Evolutionary conservation across 2,888 invertebrate genomes (phyloP).

Genomic region (Rosalia funebris): DNA sequence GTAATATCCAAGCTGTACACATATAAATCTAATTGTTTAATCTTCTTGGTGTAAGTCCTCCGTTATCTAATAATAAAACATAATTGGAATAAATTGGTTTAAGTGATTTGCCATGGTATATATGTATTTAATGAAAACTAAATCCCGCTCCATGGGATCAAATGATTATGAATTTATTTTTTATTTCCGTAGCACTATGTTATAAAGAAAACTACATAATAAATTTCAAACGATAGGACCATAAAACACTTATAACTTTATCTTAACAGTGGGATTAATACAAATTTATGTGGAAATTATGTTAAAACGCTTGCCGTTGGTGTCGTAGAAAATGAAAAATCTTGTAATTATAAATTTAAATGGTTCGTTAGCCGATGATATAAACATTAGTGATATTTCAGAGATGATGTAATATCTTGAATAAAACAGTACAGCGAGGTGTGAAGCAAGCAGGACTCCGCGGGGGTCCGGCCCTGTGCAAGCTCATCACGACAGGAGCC

Average conservation of each 20-base stretch:
- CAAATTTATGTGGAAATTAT: slow-evolving; percentile 26
- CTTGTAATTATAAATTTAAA: slow-evolving; percentile 39
- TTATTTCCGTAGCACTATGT: too few relatives aligned
- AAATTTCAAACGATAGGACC: slow-evolving; percentile 5
- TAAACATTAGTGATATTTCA: slow-evolving; percentile 27
- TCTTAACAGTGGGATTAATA: slow-evolving; percentile 23
- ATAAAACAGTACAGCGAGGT: slow-evolving; percentile 41
- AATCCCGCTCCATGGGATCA: too few relatives aligned
- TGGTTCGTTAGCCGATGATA: slow-evolving; percentile 26
- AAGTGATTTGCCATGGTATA: too few relatives aligned
- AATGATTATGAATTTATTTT: too few relatives aligned
- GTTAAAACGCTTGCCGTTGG: slow-evolving; percentile 15
- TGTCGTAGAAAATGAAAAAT: slow-evolving; percentile 32
- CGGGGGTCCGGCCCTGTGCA: slow-evolving; percentile 53
- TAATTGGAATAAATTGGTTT: too few relatives aligned
- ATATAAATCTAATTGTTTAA: too few relatives aligned
- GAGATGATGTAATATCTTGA: slow-evolving; percentile 32
- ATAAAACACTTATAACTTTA: slow-evolving; percentile 19
- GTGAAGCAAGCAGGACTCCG: slow-evolving; percentile 50
- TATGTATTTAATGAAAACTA: too few relatives aligned
- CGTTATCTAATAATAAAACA: too few relatives aligned
- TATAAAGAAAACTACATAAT: slow-evolving; percentile 11
- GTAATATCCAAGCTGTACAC: too few relatives aligned
- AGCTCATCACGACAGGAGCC: slow-evolving; percentile 51
- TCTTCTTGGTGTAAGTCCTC: too few relatives aligned